Evolutionary conservation across 2,888 invertebrate genomes (phyloP), one percentile per base, ranked within the genome.

Genomic region (Athalia rosae): DNA sequence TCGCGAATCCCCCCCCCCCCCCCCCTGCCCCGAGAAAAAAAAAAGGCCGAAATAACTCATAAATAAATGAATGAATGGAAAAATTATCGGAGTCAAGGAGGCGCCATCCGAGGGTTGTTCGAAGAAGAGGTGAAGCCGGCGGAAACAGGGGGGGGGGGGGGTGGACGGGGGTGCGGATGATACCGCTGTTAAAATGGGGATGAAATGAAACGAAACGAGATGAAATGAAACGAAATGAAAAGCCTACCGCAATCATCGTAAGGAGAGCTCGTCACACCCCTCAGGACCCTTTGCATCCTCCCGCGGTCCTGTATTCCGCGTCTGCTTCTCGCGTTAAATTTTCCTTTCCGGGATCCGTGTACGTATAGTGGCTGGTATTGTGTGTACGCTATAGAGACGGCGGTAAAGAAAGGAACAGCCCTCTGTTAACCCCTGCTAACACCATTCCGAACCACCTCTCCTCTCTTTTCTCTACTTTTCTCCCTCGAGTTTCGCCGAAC

Each of bases 241-340:
- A 83, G 84, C 84, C 82, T 83, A 84, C 82, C 82, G 84, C 84
- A 85, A 84, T 85, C 83, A 84, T 85, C 83, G 78, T 84, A 82
- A 84, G 84, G 84, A 84, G 84, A 85, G 9, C 71, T 58, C 71
- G 71, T 71, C 71, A 45, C 56, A 43, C 83, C 82, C 80, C 59
- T 80, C 78, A 41, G 81, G 81, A 83, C 79, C 45, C 53, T 50
- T 5, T 48, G 28, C 45, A 53, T 13, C 69, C 59, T 7, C 76
- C 28, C 50, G 13, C 41, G 45, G 76, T 58, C 63, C 81, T 67
- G 79, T 77, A 77, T 80, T 56, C 47, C 28, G 61, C 59, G 63
- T 77, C 45, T 76, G 43, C 66, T 56, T 67, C 69, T 61, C 13
- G 11, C 73, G 58, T 58, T 58, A 59, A 61, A 61, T 73, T 61